phyloP scores from a whole-genome alignment of 2,113 vertebrate species.

The Acinonyx jubatus region DNA sequence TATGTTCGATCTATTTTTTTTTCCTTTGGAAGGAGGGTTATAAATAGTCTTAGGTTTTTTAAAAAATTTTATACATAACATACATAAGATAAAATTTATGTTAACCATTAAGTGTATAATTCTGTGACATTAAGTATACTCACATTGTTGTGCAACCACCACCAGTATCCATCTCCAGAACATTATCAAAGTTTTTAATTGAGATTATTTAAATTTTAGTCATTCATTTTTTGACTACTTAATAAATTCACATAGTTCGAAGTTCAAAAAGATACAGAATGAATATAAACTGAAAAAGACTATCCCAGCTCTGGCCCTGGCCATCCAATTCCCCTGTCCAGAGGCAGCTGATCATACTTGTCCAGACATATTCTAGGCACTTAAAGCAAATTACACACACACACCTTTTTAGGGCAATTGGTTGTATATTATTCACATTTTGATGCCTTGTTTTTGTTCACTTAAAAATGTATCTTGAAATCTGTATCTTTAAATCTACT shows the following conservation, averaged over 20 bases:
- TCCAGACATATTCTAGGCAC: not conserved
- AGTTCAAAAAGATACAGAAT: not conserved
- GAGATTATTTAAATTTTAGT: not conserved
- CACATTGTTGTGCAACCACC: not conserved
- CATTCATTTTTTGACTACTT: not conserved
- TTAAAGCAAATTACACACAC: not conserved
- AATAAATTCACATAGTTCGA: not conserved
- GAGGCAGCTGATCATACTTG: not conserved
- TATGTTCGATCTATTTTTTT: not conserved
- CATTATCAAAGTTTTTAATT: not conserved
- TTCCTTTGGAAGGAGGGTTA: not conserved
- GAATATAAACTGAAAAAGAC: not conserved
- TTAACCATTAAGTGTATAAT: not conserved
- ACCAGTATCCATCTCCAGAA: not conserved
- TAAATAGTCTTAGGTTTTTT: not conserved
- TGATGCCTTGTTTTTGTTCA: not conserved
- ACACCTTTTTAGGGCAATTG: not conserved
- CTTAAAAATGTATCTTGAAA: not conserved
- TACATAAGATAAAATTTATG: not conserved
- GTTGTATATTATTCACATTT: not conserved
- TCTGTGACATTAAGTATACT: not conserved
- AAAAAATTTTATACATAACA: not conserved
- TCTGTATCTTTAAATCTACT: not conserved
- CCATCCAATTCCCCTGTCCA: not conserved
- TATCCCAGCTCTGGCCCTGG: not conserved